These are phyloP conservation scores for Periophthalmus magnuspinnatus DNA, from an alignment of 2,797 vertebrate genomes.

Conservation along the genomic window DNA sequence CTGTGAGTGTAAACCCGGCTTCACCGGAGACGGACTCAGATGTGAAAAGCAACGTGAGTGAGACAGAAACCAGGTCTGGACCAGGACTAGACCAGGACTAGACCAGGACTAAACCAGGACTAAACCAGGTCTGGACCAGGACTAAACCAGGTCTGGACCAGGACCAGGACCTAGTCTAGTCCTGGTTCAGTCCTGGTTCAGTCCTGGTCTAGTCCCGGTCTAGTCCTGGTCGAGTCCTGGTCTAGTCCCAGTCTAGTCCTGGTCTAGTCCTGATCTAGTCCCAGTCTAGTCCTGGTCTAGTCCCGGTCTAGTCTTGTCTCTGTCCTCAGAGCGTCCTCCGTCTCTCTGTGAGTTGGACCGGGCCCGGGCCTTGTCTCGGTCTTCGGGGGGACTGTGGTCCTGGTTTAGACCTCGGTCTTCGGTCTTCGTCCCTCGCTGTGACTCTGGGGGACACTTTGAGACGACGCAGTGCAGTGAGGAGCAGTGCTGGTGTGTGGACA, in stretches of 20 bases:
- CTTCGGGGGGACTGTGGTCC: slow-evolving; percentile 16
- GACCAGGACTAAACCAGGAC: not conserved
- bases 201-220: accelerated
- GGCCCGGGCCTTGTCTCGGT: slow-evolving; percentile 60
- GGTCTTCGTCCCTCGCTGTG: slow-evolving; percentile 83
- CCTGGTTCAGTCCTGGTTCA: too few relatives aligned
- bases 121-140: not conserved
- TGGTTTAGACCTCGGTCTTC: slow-evolving; percentile 57
- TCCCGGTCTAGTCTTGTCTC: not conserved
- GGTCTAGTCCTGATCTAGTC: not conserved
- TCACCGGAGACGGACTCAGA: slow-evolving; percentile 85
- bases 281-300: not conserved
- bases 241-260: too few relatives aligned
- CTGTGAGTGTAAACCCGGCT: slow-evolving; percentile 86
- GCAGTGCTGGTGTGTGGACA: slow-evolving; percentile 92
- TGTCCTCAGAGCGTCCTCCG: slow-evolving; percentile 67
- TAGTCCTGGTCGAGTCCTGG: not conserved
- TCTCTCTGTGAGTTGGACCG: slow-evolving; percentile 82
- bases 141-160: not conserved
- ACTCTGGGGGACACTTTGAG: slow-evolving; percentile 79
- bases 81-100: not conserved
- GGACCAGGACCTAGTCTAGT: not conserved
- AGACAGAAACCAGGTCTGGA: not conserved
- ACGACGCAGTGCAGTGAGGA: slow-evolving; percentile 84
- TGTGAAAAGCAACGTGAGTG: slow-evolving; percentile 73